Evolutionary conservation across 2,888 invertebrate species (phyloP).

Genomic region (Mythimna impura): DNA sequence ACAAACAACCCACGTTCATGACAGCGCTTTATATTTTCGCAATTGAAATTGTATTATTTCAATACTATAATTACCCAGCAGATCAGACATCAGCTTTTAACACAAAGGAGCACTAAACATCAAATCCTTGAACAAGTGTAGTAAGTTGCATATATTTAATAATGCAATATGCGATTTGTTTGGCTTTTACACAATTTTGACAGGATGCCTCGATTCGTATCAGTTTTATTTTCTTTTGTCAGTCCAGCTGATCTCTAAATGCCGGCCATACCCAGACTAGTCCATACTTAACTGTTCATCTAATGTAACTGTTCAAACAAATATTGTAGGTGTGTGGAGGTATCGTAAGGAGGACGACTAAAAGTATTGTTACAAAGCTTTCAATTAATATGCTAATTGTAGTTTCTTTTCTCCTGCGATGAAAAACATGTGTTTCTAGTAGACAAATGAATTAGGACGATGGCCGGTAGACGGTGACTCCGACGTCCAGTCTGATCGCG

Average conservation of each 20-base stretch:
- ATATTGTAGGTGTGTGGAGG: conserved; percentile 61
- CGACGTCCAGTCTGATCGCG: conserved; percentile 71
- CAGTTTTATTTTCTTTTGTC: conserved; percentile 48
- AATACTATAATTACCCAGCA: conserved; percentile 22
- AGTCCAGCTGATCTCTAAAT: conserved; percentile 73
- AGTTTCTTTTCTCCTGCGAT: conserved; percentile 43
- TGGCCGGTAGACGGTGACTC: conserved; percentile 66
- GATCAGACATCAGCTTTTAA: conserved; percentile 20
- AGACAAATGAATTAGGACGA: conserved; percentile 63
- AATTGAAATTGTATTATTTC: conserved; percentile 1
- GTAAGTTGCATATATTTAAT: conserved; percentile 30
- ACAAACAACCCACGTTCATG: conserved; percentile 18
- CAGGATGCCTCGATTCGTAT: conserved; percentile 44
- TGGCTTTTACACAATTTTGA: conserved; percentile 42
- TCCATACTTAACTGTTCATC: conserved; percentile 67
- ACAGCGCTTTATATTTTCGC: neutral
- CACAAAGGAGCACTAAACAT: conserved; percentile 31
- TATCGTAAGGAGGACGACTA: conserved; percentile 49
- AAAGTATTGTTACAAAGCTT: conserved; percentile 63
- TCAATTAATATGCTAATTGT: conserved; percentile 59
- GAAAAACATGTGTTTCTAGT: conserved; percentile 55
- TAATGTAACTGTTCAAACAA: conserved; percentile 65
- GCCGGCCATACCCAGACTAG: conserved; percentile 64
- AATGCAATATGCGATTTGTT: conserved; percentile 37
- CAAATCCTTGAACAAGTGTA: conserved; percentile 48